These are phyloP conservation scores for Liposcelis brunnea DNA, from an alignment of 2,888 invertebrate genomes.

Conservation along the genomic window DNA sequence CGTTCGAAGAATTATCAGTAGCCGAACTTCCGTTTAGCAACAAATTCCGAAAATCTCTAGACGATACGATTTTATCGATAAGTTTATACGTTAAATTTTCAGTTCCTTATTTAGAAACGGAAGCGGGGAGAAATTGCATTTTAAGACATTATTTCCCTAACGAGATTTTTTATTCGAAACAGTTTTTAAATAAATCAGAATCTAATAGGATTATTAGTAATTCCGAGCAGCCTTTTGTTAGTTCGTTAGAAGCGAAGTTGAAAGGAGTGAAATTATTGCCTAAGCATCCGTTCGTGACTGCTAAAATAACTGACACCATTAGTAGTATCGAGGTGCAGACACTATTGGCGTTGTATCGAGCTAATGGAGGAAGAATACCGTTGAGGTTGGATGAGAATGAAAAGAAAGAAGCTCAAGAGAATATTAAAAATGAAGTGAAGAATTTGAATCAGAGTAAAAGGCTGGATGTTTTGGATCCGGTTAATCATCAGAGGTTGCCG, in stretches of 20 bases:
- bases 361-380: slow-evolving; percentile 53
- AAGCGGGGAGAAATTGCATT: slow-evolving; percentile 56
- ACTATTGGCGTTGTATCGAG: slow-evolving; percentile 68
- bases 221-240: slow-evolving; percentile 2
- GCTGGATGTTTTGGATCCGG: slow-evolving; percentile 57
- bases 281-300: slow-evolving; percentile 53
- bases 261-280: slow-evolving; percentile 28
- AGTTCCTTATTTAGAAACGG: slow-evolving; percentile 76
- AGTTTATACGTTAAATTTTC: slow-evolving; percentile 64
- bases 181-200: slow-evolving; percentile 31
- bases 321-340: slow-evolving; percentile 50
- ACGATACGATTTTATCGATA: slow-evolving; percentile 56
- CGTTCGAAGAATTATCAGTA: slow-evolving; percentile 30
- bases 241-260: slow-evolving; percentile 6
- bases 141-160: slow-evolving; percentile 54
- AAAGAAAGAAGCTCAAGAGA: slow-evolving; percentile 14
- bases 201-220: slow-evolving; percentile 18
- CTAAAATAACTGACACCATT: slow-evolving; percentile 46
- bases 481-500: slow-evolving; percentile 69
- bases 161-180: slow-evolving; percentile 52
- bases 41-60: slow-evolving; percentile 54
- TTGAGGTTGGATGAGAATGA: not conserved
- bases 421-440: slow-evolving; percentile 20
- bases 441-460: slow-evolving; percentile 16
- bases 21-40: slow-evolving; percentile 43